Percentiles rank a stretch among this genome's conserved stretches.
phyloP scores from a whole-genome alignment of 2,113 vertebrate genomes.

The Galbula dea region DNA sequence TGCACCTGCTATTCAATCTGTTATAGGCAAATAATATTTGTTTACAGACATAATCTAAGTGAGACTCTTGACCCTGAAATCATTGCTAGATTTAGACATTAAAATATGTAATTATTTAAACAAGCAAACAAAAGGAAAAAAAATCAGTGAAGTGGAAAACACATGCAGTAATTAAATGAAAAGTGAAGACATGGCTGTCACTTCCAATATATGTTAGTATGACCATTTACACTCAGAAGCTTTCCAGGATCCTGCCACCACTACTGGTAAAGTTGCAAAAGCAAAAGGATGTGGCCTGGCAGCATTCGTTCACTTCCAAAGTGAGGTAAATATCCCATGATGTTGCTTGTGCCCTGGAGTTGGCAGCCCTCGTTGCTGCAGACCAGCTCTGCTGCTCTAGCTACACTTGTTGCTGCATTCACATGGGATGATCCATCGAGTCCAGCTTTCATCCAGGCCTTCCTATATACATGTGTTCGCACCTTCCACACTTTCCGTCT shows the following conservation, averaged over 20 bases:
- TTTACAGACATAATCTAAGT: background rate
- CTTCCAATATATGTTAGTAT: background rate
- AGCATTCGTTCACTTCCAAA: background rate
- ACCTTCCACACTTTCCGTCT: background rate
- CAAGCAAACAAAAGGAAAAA: background rate
- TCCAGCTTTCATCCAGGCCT: background rate
- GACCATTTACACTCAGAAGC: background rate
- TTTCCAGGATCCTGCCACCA: background rate
- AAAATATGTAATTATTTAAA: background rate
- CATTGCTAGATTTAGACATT: background rate
- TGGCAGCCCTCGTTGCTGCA: background rate
- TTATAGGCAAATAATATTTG: background rate
- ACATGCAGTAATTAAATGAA: background rate
- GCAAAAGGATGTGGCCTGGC: background rate
- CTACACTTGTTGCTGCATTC: background rate
- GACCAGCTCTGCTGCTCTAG: background rate
- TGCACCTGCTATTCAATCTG: background rate
- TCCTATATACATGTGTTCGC: background rate
- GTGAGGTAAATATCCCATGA: background rate
- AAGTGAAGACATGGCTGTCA: background rate
- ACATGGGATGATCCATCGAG: rapidly evolving
- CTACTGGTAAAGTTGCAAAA: background rate
- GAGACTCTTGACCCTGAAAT: background rate
- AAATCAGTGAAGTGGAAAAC: background rate
- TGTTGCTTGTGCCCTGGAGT: background rate